Evolutionary conservation across 2,113 vertebrate species (phyloP), one percentile per base, ranked within the genome.

Genomic region (Nematolebias whitei): DNA sequence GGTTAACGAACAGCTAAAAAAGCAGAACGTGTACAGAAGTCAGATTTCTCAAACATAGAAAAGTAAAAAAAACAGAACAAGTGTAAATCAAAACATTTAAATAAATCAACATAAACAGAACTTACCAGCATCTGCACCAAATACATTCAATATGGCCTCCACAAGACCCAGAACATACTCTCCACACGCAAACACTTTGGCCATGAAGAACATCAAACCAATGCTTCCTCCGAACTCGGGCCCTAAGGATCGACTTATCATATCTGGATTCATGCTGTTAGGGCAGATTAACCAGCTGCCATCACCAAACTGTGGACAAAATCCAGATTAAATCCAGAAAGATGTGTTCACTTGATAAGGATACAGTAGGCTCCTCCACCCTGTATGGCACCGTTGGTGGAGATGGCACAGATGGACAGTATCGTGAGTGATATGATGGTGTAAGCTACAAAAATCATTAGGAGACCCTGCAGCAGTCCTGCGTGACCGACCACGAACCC

Each of bases 351-450:
- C 2, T 32, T 9, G 16, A 18, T 19, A 74, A 95, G 93, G 96
- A 97, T 97, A 97, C 96, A 97, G 79, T 97, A 97, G 23, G 95
- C 95, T 26, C 96, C 96, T 0, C 96, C 96, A 0, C 94, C 95
- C 49, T 95, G 91, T 69, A 97, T 93, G 0, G 96, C 96, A 0
- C 96, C 96, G 6, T 97, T 97, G 80, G 95, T 97, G 68, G 95
- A 96, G 32, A 97, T 96, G 65, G 96, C 96, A 65, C 95, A 96
- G 73, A 97, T 94, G 1, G 95, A 96, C 35, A 96, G 89, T 52
- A 97, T 93, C 0, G 96, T 97, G n/a, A 97, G 92, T 0, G 91
- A 92, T 76, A 96, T 91, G 68, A 97, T 96, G 76, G 93, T 83
- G 68, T 97, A 96, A 58, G 96, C 96, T 0, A 97, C 95, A 2